These are phyloP conservation scores for Agonopterix arenella DNA, from an alignment of 2,888 invertebrate genomes.

Conservation along the genomic window DNA sequence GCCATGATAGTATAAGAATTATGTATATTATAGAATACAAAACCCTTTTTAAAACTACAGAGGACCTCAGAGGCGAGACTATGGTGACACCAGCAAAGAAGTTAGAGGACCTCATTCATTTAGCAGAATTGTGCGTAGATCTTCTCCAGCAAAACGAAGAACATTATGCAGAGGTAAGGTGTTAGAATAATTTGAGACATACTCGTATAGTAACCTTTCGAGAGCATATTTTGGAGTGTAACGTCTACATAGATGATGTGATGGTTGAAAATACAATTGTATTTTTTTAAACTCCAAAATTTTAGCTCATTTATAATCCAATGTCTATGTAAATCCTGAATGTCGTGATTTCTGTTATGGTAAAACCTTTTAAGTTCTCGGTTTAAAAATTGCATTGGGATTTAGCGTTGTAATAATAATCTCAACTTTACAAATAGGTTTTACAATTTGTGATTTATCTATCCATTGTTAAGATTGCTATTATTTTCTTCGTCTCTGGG, in stretches of 20 bases:
- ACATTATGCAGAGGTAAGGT: constrained; percentile 97
- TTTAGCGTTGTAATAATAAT: no score
- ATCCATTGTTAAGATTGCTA: not conserved
- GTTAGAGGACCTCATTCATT: constrained; percentile 96
- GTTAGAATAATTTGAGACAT: constrained; percentile 18
- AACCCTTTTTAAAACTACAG: constrained; percentile 55
- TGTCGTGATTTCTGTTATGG: constrained; percentile 52
- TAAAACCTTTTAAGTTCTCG: constrained; percentile 33
- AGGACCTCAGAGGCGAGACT: constrained; percentile 88
- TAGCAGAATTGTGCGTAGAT: constrained; percentile 99
- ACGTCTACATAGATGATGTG: constrained; percentile 1
- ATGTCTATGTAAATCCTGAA: constrained; percentile 40
- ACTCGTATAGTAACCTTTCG: constrained; percentile 10
- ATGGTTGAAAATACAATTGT: constrained; percentile 1
- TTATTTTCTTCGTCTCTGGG: no score
- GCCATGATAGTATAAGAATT: not conserved
- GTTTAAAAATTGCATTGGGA: no score
- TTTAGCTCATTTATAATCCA: constrained; percentile 21
- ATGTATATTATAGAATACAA: not conserved
- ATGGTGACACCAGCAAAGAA: constrained; percentile 92
- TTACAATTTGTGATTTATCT: not conserved
- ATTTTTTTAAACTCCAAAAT: constrained; percentile 22
- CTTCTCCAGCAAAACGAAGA: constrained; percentile 99
- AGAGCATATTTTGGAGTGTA: constrained; percentile 27
- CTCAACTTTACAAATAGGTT: no score